phyloP scores from a whole-genome alignment of 1,140 invertebrate genomes.

The Cotesia typhae region DNA sequence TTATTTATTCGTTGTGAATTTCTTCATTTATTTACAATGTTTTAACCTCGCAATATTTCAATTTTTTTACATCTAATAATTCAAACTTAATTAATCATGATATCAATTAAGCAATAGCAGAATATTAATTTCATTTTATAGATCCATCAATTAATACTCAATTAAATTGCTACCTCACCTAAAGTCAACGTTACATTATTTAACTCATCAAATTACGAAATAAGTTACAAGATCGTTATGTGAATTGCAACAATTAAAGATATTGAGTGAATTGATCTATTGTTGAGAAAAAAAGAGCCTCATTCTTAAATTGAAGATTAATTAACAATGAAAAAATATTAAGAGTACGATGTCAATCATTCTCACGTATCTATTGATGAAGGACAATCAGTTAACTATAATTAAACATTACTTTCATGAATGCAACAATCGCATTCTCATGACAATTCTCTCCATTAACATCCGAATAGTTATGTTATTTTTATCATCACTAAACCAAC shows the following conservation, averaged over 20 bases:
- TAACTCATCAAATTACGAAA: background rate
- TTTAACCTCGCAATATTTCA: too few species aligned
- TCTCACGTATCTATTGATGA: conserved; percentile 1
- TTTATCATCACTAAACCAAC: background rate
- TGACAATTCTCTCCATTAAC: background rate
- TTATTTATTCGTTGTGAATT: too few species aligned
- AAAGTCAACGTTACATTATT: too few species aligned
- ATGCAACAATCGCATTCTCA: background rate
- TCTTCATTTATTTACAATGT: too few species aligned
- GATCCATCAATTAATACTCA: too few species aligned
- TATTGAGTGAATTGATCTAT: background rate
- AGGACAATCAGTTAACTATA: conserved; percentile 2
- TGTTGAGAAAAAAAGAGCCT: background rate
- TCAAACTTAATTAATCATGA: too few species aligned
- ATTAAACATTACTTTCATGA: background rate
- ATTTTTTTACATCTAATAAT: too few species aligned
- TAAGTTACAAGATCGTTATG: background rate
- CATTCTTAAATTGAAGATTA: too few species aligned
- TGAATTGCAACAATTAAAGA: background rate
- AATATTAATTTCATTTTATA: too few species aligned
- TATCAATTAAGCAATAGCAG: too few species aligned
- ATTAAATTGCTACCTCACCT: too few species aligned
- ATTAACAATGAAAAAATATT: too few species aligned
- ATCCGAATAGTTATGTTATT: background rate
- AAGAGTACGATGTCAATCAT: background rate